Conservation (phyloP, 2,888 invertebrate species). For the Zeuzera pyrina region DNA sequence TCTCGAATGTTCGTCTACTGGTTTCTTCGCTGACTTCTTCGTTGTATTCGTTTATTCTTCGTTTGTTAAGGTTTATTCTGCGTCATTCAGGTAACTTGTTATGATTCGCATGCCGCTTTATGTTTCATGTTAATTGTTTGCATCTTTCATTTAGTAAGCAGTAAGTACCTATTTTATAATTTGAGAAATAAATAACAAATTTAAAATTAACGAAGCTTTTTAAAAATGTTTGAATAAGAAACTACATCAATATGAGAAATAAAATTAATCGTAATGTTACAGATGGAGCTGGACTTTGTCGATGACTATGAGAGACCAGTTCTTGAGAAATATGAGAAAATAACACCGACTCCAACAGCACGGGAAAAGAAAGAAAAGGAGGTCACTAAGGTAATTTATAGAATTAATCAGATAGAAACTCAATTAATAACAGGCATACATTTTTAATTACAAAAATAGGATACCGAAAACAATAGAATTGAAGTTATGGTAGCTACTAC, state of each 20-base stretch:
- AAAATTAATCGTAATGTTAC: slow-evolving; percentile 9
- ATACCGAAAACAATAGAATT: neutral
- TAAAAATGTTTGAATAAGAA: neutral
- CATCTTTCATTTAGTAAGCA: too few species aligned
- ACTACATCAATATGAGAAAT: neutral
- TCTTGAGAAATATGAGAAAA: slow-evolving; percentile 79
- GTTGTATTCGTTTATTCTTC: too few species aligned
- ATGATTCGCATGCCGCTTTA: too few species aligned
- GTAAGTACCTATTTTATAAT: too few species aligned
- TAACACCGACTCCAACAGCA: slow-evolving; percentile 58
- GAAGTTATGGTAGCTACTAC: too few species aligned
- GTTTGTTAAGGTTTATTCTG: too few species aligned
- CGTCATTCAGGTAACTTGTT: too few species aligned
- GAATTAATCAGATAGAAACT: neutral
- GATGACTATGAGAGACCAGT: slow-evolving; percentile 85
- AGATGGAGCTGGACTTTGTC: slow-evolving; percentile 64
- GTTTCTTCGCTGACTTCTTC: too few species aligned
- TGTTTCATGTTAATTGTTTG: too few species aligned
- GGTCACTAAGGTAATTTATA: slow-evolving; percentile 36
- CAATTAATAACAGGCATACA: neutral
- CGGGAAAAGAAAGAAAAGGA: slow-evolving; percentile 63
- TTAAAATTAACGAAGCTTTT: neutral
- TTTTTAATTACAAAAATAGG: neutral
- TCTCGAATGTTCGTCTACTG: too few species aligned
- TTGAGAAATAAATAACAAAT: neutral